A percentile compares a stretch with the other conserved stretches of the same genome.
Conservation (phyloP, 2,113 vertebrate species). For the Coracopsis vasa region DNA sequence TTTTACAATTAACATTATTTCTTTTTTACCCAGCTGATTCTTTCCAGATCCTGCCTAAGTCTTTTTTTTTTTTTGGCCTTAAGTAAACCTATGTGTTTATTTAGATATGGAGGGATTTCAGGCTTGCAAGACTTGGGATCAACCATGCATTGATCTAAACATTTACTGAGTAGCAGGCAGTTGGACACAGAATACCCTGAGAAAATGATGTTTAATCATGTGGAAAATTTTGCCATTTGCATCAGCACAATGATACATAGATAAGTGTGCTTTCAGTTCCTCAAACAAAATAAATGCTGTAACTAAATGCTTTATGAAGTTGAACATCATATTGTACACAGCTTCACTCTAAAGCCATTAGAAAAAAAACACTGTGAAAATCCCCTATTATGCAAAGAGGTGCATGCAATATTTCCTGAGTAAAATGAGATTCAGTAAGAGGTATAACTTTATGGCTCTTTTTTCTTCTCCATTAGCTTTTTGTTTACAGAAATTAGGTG, state of each 20-base stretch:
- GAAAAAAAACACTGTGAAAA: constrained; percentile 65
- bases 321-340: constrained; percentile 68
- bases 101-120: constrained; percentile 33
- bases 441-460: background rate
- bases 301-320: constrained; percentile 71
- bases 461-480: constrained; percentile 4
- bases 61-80: background rate
- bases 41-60: constrained; percentile 14
- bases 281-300: constrained; percentile 69
- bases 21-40: background rate
- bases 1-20: background rate
- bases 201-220: constrained; percentile 74
- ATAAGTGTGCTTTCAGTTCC: constrained; percentile 80
- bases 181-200: constrained; percentile 67
- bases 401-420: constrained; percentile 63
- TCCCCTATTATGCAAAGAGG: constrained; percentile 67
- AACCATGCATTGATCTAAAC: constrained; percentile 41
- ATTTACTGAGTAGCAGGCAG: constrained; percentile 52
- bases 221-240: constrained; percentile 79
- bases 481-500: constrained; percentile 52
- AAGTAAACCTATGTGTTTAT: constrained; percentile 22
- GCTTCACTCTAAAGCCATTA: constrained; percentile 48
- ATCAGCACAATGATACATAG: constrained; percentile 76
- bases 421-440: constrained; percentile 56
- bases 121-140: constrained; percentile 6